These are phyloP conservation scores for Rhynchotus rufescens DNA, from an alignment of 2,797 vertebrate species.

Conservation along the genomic window DNA sequence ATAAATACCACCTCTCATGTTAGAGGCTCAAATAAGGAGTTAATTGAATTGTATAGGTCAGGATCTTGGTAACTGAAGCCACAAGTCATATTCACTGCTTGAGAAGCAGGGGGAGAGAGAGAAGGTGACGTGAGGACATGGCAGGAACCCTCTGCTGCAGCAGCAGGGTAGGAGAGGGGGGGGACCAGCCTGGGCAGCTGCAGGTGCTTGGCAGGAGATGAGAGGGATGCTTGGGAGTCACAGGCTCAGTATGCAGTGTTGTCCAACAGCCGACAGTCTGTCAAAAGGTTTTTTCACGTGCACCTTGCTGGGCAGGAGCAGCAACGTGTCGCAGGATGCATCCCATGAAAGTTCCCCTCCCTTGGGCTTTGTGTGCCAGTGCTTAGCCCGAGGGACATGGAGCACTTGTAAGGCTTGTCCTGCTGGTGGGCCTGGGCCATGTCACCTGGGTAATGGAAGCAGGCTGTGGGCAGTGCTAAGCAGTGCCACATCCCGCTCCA, in stretches of 20 bases:
- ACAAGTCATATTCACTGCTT: not conserved
- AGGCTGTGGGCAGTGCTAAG: not conserved
- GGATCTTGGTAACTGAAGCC: not conserved
- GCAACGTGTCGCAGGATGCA: not conserved
- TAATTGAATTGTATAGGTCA: not conserved
- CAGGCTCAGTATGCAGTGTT: no score
- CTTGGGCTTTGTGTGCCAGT: fast-evolving
- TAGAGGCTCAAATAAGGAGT: not conserved
- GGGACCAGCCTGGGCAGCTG: not conserved
- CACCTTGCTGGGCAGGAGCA: not conserved
- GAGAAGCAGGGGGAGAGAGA: no score
- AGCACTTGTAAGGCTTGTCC: not conserved
- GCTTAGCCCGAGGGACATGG: not conserved
- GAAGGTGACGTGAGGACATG: no score
- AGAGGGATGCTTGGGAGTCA: not conserved
- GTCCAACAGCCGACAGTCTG: not conserved
- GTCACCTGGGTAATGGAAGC: not conserved
- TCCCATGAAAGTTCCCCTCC: not conserved
- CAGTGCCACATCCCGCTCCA: not conserved
- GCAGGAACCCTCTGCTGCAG: no score
- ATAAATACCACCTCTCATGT: not conserved
- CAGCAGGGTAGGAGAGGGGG: not conserved
- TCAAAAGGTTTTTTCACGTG: not conserved
- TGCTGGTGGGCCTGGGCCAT: not conserved
- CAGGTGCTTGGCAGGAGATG: not conserved